These are phyloP conservation scores for Chrysocyon brachyurus DNA, from an alignment of 2,797 vertebrate species.

Conservation along the genomic window DNA sequence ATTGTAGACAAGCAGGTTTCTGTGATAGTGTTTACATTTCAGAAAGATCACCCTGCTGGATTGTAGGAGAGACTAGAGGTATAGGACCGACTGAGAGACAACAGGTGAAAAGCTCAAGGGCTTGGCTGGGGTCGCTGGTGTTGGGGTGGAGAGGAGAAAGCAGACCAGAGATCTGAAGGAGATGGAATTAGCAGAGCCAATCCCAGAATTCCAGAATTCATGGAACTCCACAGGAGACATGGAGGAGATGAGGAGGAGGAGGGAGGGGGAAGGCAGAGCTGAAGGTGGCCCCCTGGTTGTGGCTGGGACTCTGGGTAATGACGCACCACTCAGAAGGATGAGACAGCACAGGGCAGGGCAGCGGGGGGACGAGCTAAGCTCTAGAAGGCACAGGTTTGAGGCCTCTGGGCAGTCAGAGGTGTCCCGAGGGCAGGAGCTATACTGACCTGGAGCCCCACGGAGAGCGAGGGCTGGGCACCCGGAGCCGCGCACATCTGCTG, in stretches of 20 bases:
- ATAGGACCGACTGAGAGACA: background rate
- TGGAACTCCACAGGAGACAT: background rate
- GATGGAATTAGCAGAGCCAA: background rate
- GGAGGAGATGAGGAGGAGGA: background rate
- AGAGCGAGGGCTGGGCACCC: background rate
- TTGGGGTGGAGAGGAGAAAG: background rate
- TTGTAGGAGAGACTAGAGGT: background rate
- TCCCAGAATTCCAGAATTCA: background rate
- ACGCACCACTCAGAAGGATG: background rate
- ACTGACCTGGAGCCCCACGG: background rate
- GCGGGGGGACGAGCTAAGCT: background rate
- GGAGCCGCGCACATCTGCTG: accelerated
- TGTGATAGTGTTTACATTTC: background rate
- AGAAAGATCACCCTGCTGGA: background rate
- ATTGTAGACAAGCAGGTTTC: background rate
- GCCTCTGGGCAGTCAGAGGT: background rate
- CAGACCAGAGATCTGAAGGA: background rate
- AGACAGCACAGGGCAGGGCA: accelerated
- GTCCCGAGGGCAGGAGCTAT: background rate
- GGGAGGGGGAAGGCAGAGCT: background rate
- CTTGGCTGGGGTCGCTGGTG: background rate
- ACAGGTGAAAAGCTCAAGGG: background rate
- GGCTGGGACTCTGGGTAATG: background rate
- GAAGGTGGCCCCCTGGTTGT: background rate
- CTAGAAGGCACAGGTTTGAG: background rate